Conservation (phyloP, 2,113 vertebrate genomes). For the Laterallus jamaicensis region DNA sequence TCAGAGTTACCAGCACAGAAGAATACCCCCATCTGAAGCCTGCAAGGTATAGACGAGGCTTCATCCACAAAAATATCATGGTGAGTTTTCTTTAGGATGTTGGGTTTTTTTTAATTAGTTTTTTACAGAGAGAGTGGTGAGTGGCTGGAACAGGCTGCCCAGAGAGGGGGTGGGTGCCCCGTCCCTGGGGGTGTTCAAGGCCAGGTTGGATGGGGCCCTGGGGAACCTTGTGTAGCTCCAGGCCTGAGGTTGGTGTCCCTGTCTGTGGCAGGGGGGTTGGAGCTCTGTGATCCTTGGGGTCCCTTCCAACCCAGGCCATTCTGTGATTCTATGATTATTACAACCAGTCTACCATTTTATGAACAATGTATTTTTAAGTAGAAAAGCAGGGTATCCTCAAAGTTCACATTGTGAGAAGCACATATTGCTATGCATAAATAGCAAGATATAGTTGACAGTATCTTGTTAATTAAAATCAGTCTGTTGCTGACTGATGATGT, state of each 20-base stretch:
- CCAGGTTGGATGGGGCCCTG: too few species aligned
- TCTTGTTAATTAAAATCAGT: constrained; percentile 25
- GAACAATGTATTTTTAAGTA: neutral
- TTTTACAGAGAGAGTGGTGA: too few species aligned
- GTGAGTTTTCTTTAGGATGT: constrained; percentile 70
- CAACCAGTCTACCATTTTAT: neutral
- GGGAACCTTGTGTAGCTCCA: too few species aligned
- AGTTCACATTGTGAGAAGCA: neutral
- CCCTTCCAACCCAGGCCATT: too few species aligned
- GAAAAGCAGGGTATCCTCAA: neutral
- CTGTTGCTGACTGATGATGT: constrained; percentile 24
- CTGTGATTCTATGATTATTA: neutral
- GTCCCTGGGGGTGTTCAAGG: too few species aligned
- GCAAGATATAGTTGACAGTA: neutral
- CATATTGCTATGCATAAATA: neutral
- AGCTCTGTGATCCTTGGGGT: too few species aligned
- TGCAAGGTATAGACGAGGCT: constrained; percentile 90
- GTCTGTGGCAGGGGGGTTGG: too few species aligned
- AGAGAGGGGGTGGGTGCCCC: too few species aligned
- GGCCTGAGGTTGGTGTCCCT: too few species aligned
- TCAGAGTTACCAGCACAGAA: constrained; percentile 95
- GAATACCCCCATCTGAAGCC: constrained; percentile 98
- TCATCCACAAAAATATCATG: constrained; percentile 94
- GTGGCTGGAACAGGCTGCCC: too few species aligned
- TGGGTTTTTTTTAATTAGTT: too few species aligned